A percentile compares a stretch with the other conserved stretches of the same genome.
These are phyloP conservation scores for Gymnocypris eckloni DNA, from an alignment of 2,797 vertebrate genomes.

Conservation along the genomic window DNA sequence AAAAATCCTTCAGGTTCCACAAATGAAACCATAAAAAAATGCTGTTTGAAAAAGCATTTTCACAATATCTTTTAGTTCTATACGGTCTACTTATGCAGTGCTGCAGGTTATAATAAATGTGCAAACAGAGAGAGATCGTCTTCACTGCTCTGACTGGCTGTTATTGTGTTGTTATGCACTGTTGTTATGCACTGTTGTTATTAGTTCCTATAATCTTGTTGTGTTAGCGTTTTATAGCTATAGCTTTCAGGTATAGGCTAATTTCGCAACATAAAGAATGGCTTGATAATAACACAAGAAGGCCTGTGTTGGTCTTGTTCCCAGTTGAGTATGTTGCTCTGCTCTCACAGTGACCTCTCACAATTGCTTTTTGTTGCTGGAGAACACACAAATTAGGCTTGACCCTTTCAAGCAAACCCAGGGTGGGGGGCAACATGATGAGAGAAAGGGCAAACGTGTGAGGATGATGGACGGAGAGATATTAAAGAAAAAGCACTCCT, in stretches of 20 bases:
- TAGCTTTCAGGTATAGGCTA: background rate
- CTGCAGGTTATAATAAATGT: background rate
- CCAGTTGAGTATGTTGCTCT: slow-evolving; percentile 39
- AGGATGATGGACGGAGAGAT: slow-evolving; percentile 31
- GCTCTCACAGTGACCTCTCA: slow-evolving; percentile 37
- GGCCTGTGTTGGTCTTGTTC: slow-evolving; percentile 20
- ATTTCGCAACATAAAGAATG: slow-evolving; percentile 19
- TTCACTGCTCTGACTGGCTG: background rate
- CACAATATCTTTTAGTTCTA: background rate
- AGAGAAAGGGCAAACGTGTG: slow-evolving; percentile 15
- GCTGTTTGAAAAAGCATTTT: background rate
- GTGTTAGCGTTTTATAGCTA: background rate
- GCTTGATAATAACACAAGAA: slow-evolving; percentile 33
- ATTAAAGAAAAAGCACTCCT: slow-evolving; percentile 10
- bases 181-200: background rate
- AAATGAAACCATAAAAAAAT: background rate
- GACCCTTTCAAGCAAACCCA: slow-evolving; percentile 23
- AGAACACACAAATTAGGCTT: slow-evolving; percentile 17
- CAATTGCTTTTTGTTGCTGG: slow-evolving; percentile 41
- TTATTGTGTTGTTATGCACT: slow-evolving; percentile 1
- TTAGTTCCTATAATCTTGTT: background rate
- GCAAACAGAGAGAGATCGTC: background rate
- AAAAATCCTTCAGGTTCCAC: background rate
- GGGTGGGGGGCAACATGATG: slow-evolving; percentile 10
- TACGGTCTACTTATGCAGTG: background rate